Evolutionary conservation across 2,888 invertebrate genomes (phyloP).

Genomic region (Andrena haemorrhoa): DNA sequence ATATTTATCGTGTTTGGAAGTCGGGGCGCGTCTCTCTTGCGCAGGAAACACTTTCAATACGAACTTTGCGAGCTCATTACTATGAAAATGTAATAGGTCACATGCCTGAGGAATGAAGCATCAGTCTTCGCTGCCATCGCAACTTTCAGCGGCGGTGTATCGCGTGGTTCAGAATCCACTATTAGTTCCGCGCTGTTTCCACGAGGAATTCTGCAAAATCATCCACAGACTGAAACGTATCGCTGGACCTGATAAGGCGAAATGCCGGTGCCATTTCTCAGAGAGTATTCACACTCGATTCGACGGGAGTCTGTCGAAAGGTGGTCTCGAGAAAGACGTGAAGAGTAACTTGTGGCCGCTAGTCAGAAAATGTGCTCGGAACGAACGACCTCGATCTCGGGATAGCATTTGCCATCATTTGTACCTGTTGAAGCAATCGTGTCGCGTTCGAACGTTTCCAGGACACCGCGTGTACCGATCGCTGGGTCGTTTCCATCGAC

Average conservation of each 20-base stretch:
- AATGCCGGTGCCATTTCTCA: neutral
- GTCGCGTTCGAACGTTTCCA: constrained; percentile 10
- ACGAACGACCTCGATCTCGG: constrained; percentile 36
- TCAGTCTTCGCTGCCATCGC: neutral
- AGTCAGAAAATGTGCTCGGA: constrained; percentile 2
- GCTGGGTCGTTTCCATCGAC: constrained; percentile 13
- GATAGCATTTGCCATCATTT: constrained; percentile 39
- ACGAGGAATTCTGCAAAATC: neutral
- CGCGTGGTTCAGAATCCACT: neutral
- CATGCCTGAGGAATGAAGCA: neutral
- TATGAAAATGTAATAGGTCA: neutral
- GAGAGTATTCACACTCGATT: neutral
- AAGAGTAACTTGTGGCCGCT: constrained; percentile 29
- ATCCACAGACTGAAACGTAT: neutral
- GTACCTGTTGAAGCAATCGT: constrained; percentile 52
- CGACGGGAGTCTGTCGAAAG: neutral
- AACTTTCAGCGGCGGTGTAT: neutral
- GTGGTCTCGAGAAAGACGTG: constrained; percentile 11
- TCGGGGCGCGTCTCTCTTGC: neutral
- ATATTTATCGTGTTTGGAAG: neutral
- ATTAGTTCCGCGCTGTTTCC: neutral
- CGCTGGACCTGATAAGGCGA: neutral
- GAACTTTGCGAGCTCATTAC: neutral
- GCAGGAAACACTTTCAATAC: neutral
- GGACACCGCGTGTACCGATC: neutral